Conservation (phyloP, 2,797 vertebrate genomes). For the Pangasius mekongensis region DNA sequence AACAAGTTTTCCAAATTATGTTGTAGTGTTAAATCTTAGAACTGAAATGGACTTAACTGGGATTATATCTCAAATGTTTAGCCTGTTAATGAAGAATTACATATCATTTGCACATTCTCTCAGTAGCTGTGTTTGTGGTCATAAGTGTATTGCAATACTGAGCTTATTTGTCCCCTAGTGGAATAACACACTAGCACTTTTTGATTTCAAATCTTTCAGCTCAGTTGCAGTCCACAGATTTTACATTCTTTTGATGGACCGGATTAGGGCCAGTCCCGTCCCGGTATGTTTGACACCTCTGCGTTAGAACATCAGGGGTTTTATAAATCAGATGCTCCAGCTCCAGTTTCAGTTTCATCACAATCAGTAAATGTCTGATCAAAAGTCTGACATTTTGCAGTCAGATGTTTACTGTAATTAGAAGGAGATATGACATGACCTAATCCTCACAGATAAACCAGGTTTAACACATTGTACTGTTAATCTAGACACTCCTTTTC, state of each 20-base stretch:
- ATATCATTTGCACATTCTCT: not conserved
- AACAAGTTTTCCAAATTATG: not conserved
- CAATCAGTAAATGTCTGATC: not conserved
- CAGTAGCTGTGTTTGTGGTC: not conserved
- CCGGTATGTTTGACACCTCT: not conserved
- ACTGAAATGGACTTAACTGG: not conserved
- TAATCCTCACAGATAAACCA: conserved; percentile 1
- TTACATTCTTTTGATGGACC: not conserved
- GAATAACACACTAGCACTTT: not conserved
- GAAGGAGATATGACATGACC: not conserved
- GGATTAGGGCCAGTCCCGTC: not conserved
- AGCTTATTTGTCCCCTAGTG: not conserved
- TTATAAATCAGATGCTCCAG: not conserved
- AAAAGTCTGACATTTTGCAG: not conserved
- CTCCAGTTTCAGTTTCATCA: not conserved
- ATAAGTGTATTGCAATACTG: not conserved
- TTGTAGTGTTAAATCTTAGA: not conserved
- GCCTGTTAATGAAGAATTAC: not conserved
- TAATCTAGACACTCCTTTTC: not conserved
- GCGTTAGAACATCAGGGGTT: not conserved
- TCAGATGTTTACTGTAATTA: conserved; percentile 7
- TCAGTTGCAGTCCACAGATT: not conserved
- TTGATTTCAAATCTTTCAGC: not conserved
- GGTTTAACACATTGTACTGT: not conserved
- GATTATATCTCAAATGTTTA: not conserved